Conservation (phyloP, 2,113 vertebrate species). For the Grammatotria lemairii region DNA sequence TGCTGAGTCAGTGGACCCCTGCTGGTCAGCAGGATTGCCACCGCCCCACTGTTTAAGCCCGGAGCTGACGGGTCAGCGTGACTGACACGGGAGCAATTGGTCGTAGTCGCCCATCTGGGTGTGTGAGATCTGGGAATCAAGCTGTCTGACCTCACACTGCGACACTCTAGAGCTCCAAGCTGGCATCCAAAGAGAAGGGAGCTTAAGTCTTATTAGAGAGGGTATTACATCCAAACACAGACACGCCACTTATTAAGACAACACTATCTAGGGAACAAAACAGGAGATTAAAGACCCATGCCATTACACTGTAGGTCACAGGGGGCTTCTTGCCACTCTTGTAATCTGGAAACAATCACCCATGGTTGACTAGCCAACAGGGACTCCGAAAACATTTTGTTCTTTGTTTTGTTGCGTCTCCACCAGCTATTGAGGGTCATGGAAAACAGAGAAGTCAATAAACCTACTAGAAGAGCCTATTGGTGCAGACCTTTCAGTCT, state of each 20-base stretch:
- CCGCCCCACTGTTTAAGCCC: conserved; percentile 8
- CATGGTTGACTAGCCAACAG: conserved; percentile 35
- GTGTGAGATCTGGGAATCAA: not conserved
- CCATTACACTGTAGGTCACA: conserved; percentile 45
- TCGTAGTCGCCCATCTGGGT: conserved; percentile 35
- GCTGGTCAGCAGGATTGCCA: not conserved
- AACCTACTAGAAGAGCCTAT: not conserved
- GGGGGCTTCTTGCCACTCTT: conserved; percentile 34
- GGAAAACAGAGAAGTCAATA: conserved; percentile 1
- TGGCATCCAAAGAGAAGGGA: conserved; percentile 43
- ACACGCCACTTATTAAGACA: conserved; percentile 59
- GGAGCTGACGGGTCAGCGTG: conserved; percentile 26
- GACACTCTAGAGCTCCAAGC: conserved; percentile 22
- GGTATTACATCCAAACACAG: conserved; percentile 61
- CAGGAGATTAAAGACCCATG: conserved; percentile 56
- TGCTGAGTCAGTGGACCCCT: not conserved
- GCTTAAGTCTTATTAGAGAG: conserved; percentile 67
- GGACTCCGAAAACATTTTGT: conserved; percentile 16
- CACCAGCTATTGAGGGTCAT: not conserved
- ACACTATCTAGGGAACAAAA: conserved; percentile 60
- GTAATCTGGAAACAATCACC: conserved; percentile 60
- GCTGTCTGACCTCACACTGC: conserved; percentile 30
- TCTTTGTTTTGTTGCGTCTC: not conserved
- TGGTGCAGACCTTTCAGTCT: not conserved
- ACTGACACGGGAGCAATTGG: conserved; percentile 41